Base-by-base conservation (phyloP, 2,888 invertebrate species). In the Drosophila percnosoma region DNA sequence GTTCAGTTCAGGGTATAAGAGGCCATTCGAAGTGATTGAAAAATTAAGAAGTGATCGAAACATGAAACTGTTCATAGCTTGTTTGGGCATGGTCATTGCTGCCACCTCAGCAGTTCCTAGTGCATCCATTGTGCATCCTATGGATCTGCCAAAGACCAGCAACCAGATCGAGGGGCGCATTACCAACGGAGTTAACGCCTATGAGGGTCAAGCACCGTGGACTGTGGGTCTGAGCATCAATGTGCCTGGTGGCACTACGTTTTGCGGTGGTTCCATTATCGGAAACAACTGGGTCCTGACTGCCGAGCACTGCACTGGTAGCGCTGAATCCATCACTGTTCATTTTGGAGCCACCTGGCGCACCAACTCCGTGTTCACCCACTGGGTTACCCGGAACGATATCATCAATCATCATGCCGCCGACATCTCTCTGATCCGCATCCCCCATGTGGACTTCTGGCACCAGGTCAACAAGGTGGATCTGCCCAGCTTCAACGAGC, bases 181-280 rank as follows among this genome's bases (percentile, higher is more conserved):
- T 51, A 88, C 89, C 68, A 89, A 90, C 55, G 91, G 91, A 21
- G 73, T 82, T 21, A 64, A 77, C 6, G 86, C 91, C 18, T 34
- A 55, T 8, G 84, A 75, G n/a, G 87, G 88, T 1, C 77, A 85
- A 58, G 83, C 89, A 5, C 89, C 90, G 13, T 89, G 90, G 29
- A 90, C 87, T 36, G 86, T 91, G 33, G 91, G 90, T 7, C 68
- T 91, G 29, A 74, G 79, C 24, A 77, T 91, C 53, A 72, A 34
- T 27, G 73, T 51, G 34, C 40, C 76, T 13, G 73, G 73, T 13
- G 76, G 78, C 33, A 75, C 81, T 52, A 80, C 80, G 55, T 89
- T 80, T 82, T 91, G 91, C 55, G 91, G 91, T 36, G 91, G 90
- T 63, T 86, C 91, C 27, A 68, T 91, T 38, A 91, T 91, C 61